Conservation (phyloP, 2,888 invertebrate species). For the Cephus spinipes region DNA sequence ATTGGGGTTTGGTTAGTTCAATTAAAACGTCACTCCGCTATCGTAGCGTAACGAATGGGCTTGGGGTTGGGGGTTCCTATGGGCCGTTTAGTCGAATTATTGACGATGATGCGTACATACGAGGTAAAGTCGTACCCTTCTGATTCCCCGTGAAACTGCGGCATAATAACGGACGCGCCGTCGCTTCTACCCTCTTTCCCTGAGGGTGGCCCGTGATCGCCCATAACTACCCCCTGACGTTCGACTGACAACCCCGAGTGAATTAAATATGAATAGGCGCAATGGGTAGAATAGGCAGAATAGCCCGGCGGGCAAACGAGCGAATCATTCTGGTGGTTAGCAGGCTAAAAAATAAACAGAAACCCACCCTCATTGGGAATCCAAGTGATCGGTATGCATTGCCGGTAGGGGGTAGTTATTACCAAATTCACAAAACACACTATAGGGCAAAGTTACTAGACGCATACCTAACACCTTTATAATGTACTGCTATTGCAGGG, state of each 20-base stretch:
- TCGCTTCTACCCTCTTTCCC: slow-evolving; percentile 12
- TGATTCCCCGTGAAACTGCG: slow-evolving; percentile 33
- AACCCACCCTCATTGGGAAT: too few relatives aligned
- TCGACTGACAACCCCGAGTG: slow-evolving; percentile 35
- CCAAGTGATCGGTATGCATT: too few relatives aligned
- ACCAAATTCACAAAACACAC: too few relatives aligned
- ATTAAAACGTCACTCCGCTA: slow-evolving; percentile 38
- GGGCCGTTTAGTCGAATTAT: slow-evolving; percentile 46
- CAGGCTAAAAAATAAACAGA: too few relatives aligned
- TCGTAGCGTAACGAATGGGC: slow-evolving; percentile 40
- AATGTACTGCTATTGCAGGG: too few relatives aligned
- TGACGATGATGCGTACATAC: slow-evolving; percentile 41
- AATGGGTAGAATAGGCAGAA: slow-evolving; percentile 17
- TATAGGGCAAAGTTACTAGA: too few relatives aligned
- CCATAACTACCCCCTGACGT: slow-evolving; percentile 31
- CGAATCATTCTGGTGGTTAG: slow-evolving; percentile 2
- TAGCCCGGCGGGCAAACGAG: slow-evolving; percentile 10
- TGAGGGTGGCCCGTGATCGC: slow-evolving; percentile 10
- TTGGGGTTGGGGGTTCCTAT: slow-evolving; percentile 28
- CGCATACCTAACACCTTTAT: too few relatives aligned
- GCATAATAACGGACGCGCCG: slow-evolving; percentile 37
- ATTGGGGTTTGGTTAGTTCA: slow-evolving; percentile 21
- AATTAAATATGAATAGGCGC: slow-evolving; percentile 50
- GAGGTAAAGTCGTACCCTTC: slow-evolving; percentile 15
- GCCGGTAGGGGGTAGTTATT: too few relatives aligned